Evolutionary conservation across 1,140 invertebrate species (phyloP).

Genomic region (Leptinotarsa defecta): DNA sequence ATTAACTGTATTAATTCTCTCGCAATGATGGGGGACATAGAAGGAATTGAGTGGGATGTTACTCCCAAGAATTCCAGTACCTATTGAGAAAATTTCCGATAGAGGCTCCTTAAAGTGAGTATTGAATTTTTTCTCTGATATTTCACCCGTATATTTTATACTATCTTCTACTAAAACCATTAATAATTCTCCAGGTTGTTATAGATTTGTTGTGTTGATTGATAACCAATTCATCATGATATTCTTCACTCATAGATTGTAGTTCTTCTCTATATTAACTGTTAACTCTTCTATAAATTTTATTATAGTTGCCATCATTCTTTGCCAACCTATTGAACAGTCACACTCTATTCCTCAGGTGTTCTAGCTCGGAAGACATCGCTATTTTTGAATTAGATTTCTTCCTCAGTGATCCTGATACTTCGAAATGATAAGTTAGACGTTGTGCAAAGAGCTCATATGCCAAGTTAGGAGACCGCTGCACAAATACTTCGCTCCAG

Average conservation of each 20-base stretch:
- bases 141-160: neutral
- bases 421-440: neutral
- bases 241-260: neutral
- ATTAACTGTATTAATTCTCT: neutral
- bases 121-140: too few relatives aligned
- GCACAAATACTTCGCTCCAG: neutral
- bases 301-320: neutral
- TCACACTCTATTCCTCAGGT: neutral
- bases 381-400: neutral
- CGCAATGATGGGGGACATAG: too few relatives aligned
- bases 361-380: neutral
- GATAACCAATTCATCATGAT: neutral
- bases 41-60: too few relatives aligned
- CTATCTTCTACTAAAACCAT: neutral
- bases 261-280: neutral
- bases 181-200: neutral
- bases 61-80: neutral
- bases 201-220: neutral
- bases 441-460: neutral
- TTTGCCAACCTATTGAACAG: neutral
- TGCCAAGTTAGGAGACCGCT: neutral
- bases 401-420: neutral
- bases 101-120: too few relatives aligned
- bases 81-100: neutral
- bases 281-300: neutral